Percentiles rank a stretch among this genome's conserved stretches.
These are phyloP conservation scores for Engraulis encrasicolus DNA, from an alignment of 2,113 vertebrate genomes.

Conservation along the genomic window DNA sequence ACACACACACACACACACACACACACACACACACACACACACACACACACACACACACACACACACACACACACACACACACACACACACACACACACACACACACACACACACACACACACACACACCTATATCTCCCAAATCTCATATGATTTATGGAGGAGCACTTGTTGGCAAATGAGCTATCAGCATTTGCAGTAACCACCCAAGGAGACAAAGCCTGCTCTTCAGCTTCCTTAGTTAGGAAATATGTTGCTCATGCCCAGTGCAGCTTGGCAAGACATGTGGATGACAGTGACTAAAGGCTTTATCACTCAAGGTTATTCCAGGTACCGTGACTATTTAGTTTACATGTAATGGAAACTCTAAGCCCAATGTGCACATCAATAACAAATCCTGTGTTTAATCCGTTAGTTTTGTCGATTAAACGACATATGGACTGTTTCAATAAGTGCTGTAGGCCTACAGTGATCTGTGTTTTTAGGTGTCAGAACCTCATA, in stretches of 20 bases:
- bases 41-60: slow-evolving; percentile 23
- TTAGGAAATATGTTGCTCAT: neutral
- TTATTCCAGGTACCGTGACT: neutral
- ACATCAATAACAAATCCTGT: too few species aligned
- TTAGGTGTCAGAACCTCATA: neutral
- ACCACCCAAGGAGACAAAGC: neutral
- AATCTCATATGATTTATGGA: neutral
- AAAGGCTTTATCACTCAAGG: neutral
- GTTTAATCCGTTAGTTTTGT: too few species aligned
- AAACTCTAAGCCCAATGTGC: too few species aligned
- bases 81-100: neutral
- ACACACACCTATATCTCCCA: neutral
- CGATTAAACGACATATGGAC: too few species aligned
- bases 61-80: too few species aligned
- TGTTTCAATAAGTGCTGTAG: too few species aligned
- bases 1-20: slow-evolving; percentile 23
- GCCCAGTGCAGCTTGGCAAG: neutral
- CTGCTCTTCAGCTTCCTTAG: neutral
- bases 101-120: slow-evolving; percentile 33
- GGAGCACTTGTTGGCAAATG: neutral
- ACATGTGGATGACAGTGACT: neutral
- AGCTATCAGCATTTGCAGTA: neutral
- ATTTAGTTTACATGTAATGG: neutral
- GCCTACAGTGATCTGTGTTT: neutral
- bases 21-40: slow-evolving; percentile 23